Evolutionary conservation across 2,888 invertebrate genomes (phyloP).

Genomic region (Uloborus plumipes): DNA sequence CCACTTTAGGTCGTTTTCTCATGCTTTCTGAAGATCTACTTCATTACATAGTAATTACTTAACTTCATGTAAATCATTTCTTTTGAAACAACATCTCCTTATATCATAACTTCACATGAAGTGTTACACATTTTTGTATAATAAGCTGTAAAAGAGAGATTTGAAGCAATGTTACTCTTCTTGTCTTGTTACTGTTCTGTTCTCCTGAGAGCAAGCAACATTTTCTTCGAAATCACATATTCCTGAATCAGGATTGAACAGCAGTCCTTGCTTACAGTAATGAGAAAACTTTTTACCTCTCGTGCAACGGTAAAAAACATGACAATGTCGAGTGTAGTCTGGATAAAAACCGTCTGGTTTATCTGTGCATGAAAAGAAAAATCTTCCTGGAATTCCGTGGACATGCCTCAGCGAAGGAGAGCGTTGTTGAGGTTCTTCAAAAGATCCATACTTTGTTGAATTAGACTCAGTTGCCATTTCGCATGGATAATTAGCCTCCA

Average conservation of each 20-base stretch:
- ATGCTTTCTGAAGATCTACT: too few relatives aligned
- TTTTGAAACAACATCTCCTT: too few relatives aligned
- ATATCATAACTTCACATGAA: too few relatives aligned
- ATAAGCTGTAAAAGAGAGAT: too few relatives aligned
- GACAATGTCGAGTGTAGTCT: slow-evolving; percentile 65
- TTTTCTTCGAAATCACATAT: slow-evolving; percentile 67
- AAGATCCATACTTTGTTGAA: background rate
- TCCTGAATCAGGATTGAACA: slow-evolving; percentile 65
- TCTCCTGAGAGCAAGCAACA: slow-evolving; percentile 58
- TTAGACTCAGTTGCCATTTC: slow-evolving; percentile 21
- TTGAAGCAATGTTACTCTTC: background rate
- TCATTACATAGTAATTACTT: too few relatives aligned
- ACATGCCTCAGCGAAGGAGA: slow-evolving; percentile 38
- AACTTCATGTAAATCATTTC: too few relatives aligned
- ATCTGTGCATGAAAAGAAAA: slow-evolving; percentile 59
- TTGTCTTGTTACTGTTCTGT: background rate
- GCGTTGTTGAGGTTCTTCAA: slow-evolving; percentile 3
- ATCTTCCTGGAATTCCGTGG: slow-evolving; percentile 56
- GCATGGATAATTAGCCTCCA: slow-evolving; percentile 29
- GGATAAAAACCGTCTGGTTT: slow-evolving; percentile 66
- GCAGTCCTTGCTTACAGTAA: slow-evolving; percentile 66
- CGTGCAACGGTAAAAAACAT: slow-evolving; percentile 66
- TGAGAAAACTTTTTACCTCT: slow-evolving; percentile 66
- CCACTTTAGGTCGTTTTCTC: too few relatives aligned
- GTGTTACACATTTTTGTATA: too few relatives aligned